Evolutionary conservation across 23 tunicate genomes (phyloP), one percentile per base, ranked within the genome.

Genomic region (Ascidia mentula): DNA sequence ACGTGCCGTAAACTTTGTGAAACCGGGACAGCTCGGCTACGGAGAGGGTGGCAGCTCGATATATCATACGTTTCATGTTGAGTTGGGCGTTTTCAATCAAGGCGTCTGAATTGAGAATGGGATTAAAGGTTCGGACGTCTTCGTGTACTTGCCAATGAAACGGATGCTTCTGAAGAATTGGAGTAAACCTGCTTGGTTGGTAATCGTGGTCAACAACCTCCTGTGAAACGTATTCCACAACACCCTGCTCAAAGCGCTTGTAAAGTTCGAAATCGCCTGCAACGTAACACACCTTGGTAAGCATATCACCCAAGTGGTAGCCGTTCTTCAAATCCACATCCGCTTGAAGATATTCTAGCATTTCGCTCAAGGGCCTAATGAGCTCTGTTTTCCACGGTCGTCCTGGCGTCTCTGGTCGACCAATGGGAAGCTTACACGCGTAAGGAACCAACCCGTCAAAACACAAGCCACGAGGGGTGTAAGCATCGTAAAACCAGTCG

Each of bases 221-320:
- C 31, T 82, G 60, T 32, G 34, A 37, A 18, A 53, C 65, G 13
- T 9, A 53, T 9, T 53, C 65, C 1, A 53, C 24, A 5, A 84
- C 81, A 36, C 75, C 32, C 18, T 36, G 24, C 53, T 28, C 32
- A 65, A 59, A 86, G 30, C 18, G 18, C 0, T 80, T 71, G 40
- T 80, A 74, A 33, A 86, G 39, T 3, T 34, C 36, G 6, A 18
- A 32, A 36, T 86, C 79, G 24, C 90, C 90, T 24, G 60, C 77
- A 69, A 86, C 90, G 59, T 71, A 73, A 74, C 90, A 86, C 22
- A 79, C 74, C 30, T 40, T 73, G 32, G 74, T 74, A 31, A 86
- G 40, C 28, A 80, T 80, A 36, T 86, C 81, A 13, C 38, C 73
- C 75, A 86, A 37, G 38, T 74, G 69, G 61, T 86, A 86, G 17